phyloP scores from a whole-genome alignment of 2,888 invertebrate genomes.

The Thecophora atra region DNA sequence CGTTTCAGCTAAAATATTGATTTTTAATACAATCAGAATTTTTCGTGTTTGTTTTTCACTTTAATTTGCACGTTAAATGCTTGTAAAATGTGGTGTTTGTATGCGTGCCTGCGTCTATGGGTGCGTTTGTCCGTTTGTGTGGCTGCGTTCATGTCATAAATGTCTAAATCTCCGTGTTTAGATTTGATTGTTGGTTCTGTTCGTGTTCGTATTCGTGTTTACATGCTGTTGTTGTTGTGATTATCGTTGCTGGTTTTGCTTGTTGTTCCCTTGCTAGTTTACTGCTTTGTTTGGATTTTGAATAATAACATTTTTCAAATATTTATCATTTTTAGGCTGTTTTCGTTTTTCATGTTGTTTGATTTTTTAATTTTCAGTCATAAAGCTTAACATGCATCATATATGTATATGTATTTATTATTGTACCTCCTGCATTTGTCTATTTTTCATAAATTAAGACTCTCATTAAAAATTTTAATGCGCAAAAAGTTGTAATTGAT shows the following conservation, averaged over 20 bases:
- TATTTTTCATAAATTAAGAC: too few relatives aligned
- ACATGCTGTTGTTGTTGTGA: background rate
- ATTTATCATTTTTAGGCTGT: background rate
- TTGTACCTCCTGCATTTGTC: too few relatives aligned
- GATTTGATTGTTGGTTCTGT: conserved; percentile 7
- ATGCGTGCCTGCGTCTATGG: background rate
- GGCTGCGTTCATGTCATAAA: conserved; percentile 11
- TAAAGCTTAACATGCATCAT: too few relatives aligned
- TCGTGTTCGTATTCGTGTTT: conserved; percentile 17
- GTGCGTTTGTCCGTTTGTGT: background rate
- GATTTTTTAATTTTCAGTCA: too few relatives aligned
- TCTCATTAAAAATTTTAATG: too few relatives aligned
- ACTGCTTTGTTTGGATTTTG: too few relatives aligned
- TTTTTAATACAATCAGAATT: background rate
- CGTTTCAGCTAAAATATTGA: background rate
- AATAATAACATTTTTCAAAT: too few relatives aligned
- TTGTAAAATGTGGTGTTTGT: background rate
- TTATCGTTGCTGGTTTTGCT: background rate
- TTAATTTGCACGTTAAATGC: background rate
- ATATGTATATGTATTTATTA: too few relatives aligned
- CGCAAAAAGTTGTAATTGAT: too few relatives aligned
- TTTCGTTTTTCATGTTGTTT: background rate
- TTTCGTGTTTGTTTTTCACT: background rate
- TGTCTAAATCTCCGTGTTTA: conserved; percentile 5
- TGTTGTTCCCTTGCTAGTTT: background rate